phyloP scores from a whole-genome alignment of 1,140 invertebrate species.

The Drosophila ercepeae region DNA sequence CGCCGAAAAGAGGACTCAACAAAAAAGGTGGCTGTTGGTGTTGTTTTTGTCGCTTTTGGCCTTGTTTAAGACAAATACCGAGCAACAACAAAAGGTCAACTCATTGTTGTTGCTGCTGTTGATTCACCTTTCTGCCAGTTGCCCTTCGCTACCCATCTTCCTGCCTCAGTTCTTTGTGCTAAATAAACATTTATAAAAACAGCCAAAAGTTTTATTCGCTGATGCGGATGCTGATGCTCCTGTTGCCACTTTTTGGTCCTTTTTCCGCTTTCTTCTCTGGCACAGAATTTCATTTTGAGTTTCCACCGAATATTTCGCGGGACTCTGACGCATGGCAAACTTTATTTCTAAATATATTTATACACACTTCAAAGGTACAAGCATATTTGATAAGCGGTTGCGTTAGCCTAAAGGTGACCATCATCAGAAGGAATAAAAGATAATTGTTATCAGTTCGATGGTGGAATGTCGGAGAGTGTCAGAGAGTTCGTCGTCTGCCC shows the following conservation, averaged over 20 bases:
- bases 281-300: conserved; percentile 72
- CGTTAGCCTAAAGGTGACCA: conserved; percentile 9
- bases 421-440: not conserved
- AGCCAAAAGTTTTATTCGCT: conserved; percentile 75
- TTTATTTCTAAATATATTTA: conserved; percentile 52
- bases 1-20: conserved; percentile 33
- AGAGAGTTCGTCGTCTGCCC: not conserved
- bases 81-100: conserved; percentile 60
- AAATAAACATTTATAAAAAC: conserved; percentile 80
- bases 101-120: conserved; percentile 46
- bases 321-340: conserved; percentile 64
- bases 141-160: conserved; percentile 4
- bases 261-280: conserved; percentile 22
- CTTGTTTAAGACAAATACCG: conserved; percentile 67
- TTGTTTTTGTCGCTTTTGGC: conserved; percentile 42
- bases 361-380: not conserved
- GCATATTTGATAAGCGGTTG: conserved; percentile 27
- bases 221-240: conserved; percentile 64
- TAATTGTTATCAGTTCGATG: conserved; percentile 14
- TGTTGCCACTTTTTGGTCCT: conserved; percentile 44
- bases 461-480: not conserved
- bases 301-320: conserved; percentile 59
- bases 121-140: conserved; percentile 65
- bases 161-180: conserved; percentile 43
- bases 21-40: conserved; percentile 25